Base-by-base conservation (phyloP, 2,113 vertebrate genomes). In the Chroicocephalus ridibundus region DNA sequence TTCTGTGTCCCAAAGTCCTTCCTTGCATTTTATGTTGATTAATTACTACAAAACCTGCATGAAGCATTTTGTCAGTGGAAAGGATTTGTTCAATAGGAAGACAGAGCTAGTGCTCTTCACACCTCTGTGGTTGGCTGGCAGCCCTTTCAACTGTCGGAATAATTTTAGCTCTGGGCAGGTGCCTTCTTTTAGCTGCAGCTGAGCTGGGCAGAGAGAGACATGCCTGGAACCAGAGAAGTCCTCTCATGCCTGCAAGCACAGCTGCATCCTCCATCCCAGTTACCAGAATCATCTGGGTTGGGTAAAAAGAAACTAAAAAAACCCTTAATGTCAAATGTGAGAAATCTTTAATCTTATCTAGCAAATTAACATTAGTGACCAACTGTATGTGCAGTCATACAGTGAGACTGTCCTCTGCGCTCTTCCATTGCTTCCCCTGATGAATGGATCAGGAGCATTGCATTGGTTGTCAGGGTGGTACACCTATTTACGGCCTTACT, bases 331-430 rank as follows among this genome's bases (percentile, higher is more conserved):
- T 19, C 8, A 69, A n/a, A 47, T 36, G 10, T 52, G 49, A 75
- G n/a, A 61, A 86, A 32, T 24, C 17, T 19, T 72, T 51, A 38
- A 66, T 44, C 52, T 25, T n/a, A 36, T 14, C 11, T 25, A 72
- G 29, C 6, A 64, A 68, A 54, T 36, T 36, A 68, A 22, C 5
- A 4, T 24, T 34, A 62, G 34, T 36, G 11, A 44, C 11, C 4
- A 51, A 13, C 11, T 3, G 2, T 29, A 11, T 27, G 32, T 21
- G 25, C 8, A n/a, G 40, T 18, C 47, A 10, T 10, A n/a, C 19
- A n/a, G 12, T 8, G 10, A 38, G 17, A 11, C 9, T 54, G 9
- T 71, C 5, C 6, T 77, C 44, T 49, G 11, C 1, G 0, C 14
- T 26, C 10, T 65, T 80, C 13, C 6, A 4, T 42, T 51, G 25